phyloP scores from a whole-genome alignment of 2,113 vertebrate genomes.

The Cephalopholis sonnerati region DNA sequence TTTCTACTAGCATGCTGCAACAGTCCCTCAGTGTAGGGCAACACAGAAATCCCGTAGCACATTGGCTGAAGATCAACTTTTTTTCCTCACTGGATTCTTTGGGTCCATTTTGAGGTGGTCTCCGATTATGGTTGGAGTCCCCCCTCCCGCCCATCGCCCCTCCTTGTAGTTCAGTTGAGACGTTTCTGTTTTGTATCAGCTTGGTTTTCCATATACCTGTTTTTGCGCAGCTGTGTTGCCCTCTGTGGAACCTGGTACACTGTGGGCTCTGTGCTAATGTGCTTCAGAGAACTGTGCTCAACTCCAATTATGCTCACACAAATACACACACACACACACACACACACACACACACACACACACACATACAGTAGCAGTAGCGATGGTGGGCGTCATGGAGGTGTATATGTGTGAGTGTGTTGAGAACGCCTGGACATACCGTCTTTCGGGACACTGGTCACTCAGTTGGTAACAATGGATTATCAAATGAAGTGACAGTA shows the following conservation, averaged over 20 bases:
- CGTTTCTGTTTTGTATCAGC: constrained; percentile 80
- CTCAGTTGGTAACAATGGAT: background rate
- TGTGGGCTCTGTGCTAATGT: constrained; percentile 71
- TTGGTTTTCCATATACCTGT: constrained; percentile 75
- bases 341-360: constrained; percentile 1
- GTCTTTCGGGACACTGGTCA: background rate
- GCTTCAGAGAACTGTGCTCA: constrained; percentile 60
- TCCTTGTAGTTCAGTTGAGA: constrained; percentile 66
- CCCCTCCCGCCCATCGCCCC: constrained; percentile 5
- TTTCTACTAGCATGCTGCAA: constrained; percentile 37
- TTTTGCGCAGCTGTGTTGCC: constrained; percentile 70
- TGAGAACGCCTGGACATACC: background rate
- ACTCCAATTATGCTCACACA: constrained; percentile 53
- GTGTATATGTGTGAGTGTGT: background rate
- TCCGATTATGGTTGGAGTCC: constrained; percentile 23
- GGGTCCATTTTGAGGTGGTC: constrained; percentile 49
- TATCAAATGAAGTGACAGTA: background rate
- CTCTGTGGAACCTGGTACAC: constrained; percentile 58
- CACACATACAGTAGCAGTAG: background rate
- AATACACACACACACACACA: background rate
- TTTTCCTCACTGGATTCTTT: background rate
- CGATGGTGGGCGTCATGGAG: constrained; percentile 16
- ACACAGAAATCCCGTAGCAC: constrained; percentile 18
- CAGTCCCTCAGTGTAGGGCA: constrained; percentile 19
- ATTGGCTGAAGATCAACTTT: constrained; percentile 36